phyloP scores from a whole-genome alignment of 2,797 vertebrate genomes.

The Orientallactaga sibirica region DNA sequence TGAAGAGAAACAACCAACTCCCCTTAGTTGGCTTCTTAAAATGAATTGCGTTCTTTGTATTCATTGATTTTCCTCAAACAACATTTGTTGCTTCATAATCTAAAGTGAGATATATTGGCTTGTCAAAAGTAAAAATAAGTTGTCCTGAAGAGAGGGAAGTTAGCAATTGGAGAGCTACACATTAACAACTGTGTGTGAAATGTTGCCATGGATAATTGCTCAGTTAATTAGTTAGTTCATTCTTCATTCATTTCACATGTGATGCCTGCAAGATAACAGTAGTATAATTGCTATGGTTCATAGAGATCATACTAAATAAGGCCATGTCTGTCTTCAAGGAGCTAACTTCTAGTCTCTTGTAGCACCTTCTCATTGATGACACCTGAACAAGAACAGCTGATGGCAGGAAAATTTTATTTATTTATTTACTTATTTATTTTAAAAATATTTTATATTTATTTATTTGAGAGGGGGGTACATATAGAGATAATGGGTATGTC shows the following conservation, averaged over 20 bases:
- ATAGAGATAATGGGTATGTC: too few relatives aligned
- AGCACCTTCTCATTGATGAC: too few relatives aligned
- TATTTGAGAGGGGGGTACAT: too few relatives aligned
- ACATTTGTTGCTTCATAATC: conserved; percentile 76
- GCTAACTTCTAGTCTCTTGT: not conserved
- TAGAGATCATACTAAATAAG: not conserved
- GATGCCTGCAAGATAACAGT: not conserved
- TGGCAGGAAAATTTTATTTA: too few relatives aligned
- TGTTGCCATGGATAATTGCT: not conserved
- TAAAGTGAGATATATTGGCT: conserved; percentile 80
- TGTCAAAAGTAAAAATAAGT: conserved; percentile 81
- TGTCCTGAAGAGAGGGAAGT: conserved; percentile 70
- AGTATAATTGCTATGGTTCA: not conserved
- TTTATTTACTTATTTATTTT: too few relatives aligned
- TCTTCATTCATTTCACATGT: not conserved
- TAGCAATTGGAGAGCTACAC: not conserved
- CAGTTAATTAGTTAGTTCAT: conserved; percentile 5
- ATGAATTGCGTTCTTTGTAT: conserved; percentile 7
- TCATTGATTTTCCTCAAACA: conserved; percentile 60
- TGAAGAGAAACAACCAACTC: not conserved
- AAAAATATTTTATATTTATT: too few relatives aligned
- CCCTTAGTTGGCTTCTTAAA: not conserved
- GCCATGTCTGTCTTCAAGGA: not conserved
- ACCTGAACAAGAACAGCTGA: too few relatives aligned
- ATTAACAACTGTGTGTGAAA: not conserved